phyloP scores from a whole-genome alignment of 2,113 vertebrate genomes.

The Oncorhynchus clarkii region DNA sequence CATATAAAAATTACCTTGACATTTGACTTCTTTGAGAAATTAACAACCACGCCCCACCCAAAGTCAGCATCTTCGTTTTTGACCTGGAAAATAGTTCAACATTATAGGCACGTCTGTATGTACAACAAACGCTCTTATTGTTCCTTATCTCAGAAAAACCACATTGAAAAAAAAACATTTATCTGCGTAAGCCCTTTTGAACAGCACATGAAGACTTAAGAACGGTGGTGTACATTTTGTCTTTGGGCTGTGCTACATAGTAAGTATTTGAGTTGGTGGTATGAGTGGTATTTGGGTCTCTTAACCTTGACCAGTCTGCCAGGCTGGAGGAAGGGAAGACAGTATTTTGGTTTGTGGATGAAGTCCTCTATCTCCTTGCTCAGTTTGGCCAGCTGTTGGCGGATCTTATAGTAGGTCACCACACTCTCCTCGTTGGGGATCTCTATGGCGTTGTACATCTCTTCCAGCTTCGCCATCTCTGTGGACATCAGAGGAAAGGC shows the following conservation, averaged over 20 bases:
- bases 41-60: constrained; percentile 97
- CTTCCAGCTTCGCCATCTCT: constrained; percentile 86
- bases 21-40: constrained; percentile 94
- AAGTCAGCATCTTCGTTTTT: constrained; percentile 91
- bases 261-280: neutral
- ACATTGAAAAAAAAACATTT: no score
- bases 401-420: constrained; percentile 93
- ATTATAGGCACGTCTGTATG: neutral
- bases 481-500: neutral
- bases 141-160: neutral
- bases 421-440: constrained; percentile 95
- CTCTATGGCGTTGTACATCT: constrained; percentile 86
- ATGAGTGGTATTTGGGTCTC: neutral
- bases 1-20: constrained; percentile 79
- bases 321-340: constrained; percentile 93
- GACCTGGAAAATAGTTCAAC: constrained; percentile 71
- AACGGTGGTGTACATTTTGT: neutral
- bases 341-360: constrained; percentile 93
- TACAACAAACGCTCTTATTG: neutral
- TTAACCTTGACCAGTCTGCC: constrained; percentile 90
- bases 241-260: neutral
- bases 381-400: constrained; percentile 92
- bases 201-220: neutral
- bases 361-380: constrained; percentile 95
- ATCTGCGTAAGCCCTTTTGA: neutral